Evolutionary conservation across 1,140 invertebrate species (phyloP).

Genomic region (Drosophila mauritiana): DNA sequence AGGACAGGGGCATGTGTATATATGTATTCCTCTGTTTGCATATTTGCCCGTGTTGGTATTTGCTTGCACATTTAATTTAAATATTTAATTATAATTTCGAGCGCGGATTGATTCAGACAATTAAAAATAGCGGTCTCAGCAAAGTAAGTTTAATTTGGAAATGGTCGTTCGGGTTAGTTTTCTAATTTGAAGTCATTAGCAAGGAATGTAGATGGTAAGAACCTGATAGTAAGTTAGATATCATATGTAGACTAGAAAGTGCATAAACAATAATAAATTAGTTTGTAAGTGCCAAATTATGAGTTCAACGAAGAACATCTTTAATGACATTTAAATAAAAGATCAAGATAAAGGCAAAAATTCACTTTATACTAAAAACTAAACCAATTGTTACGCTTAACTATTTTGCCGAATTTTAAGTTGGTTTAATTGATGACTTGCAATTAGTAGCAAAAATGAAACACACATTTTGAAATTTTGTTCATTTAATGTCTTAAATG

Average conservation of each 20-base stretch:
- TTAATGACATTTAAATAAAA: no score
- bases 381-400: not conserved
- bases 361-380: no score
- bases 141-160: conserved; percentile 8
- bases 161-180: not conserved
- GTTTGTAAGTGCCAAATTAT: no score
- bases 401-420: not conserved
- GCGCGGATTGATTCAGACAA: conserved; percentile 80
- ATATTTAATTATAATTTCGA: conserved; percentile 81
- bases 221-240: no score
- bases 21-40: conserved; percentile 36
- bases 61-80: conserved; percentile 72
- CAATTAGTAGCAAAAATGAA: conserved; percentile 11
- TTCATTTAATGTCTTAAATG: not conserved
- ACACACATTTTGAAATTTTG: not conserved
- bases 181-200: not conserved
- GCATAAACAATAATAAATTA: no score
- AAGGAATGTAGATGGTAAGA: no score
- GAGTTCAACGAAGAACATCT: no score
- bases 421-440: conserved; percentile 10
- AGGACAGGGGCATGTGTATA: conserved; percentile 4
- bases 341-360: no score
- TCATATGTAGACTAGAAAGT: no score
- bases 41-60: conserved; percentile 41
- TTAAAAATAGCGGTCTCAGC: conserved; percentile 61